These are phyloP conservation scores for Oreochromis aureus DNA, from an alignment of 2,113 vertebrate genomes.

Conservation along the genomic window DNA sequence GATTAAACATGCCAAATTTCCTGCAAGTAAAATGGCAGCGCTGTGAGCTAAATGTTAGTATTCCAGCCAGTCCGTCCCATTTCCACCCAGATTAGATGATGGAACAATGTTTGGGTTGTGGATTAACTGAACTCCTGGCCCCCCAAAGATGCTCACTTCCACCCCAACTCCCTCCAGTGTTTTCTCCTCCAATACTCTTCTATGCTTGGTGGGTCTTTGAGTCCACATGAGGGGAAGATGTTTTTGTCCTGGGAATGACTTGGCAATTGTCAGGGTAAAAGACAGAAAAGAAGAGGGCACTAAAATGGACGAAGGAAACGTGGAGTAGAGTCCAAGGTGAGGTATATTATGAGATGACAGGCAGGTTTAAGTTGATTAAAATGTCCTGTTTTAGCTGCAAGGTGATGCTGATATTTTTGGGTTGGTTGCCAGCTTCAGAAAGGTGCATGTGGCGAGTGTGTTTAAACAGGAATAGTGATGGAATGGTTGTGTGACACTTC, in stretches of 20 bases:
- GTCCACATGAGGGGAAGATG: background rate
- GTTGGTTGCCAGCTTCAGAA: background rate
- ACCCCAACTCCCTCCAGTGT: background rate
- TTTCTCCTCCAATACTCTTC: background rate
- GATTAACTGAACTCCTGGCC: constrained; percentile 48
- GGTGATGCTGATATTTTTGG: constrained; percentile 1
- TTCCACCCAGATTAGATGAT: constrained; percentile 55
- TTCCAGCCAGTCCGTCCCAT: constrained; percentile 36
- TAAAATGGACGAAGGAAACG: background rate
- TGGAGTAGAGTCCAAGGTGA: background rate
- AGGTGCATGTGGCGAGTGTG: background rate
- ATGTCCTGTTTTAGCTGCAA: background rate
- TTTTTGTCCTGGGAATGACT: background rate
- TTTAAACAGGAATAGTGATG: background rate
- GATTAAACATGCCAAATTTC: constrained; percentile 46
- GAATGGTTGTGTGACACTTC: background rate
- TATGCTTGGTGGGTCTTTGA: background rate
- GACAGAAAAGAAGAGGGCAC: background rate
- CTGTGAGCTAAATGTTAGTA: constrained; percentile 55
- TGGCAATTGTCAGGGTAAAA: background rate
- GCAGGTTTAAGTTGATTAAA: background rate
- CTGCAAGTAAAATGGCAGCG: constrained; percentile 17
- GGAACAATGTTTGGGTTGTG: constrained; percentile 58
- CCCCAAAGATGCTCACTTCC: constrained; percentile 12
- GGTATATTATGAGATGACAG: background rate